phyloP scores from a whole-genome alignment of 1,140 invertebrate genomes.

The Anadara kagoshimensis region DNA sequence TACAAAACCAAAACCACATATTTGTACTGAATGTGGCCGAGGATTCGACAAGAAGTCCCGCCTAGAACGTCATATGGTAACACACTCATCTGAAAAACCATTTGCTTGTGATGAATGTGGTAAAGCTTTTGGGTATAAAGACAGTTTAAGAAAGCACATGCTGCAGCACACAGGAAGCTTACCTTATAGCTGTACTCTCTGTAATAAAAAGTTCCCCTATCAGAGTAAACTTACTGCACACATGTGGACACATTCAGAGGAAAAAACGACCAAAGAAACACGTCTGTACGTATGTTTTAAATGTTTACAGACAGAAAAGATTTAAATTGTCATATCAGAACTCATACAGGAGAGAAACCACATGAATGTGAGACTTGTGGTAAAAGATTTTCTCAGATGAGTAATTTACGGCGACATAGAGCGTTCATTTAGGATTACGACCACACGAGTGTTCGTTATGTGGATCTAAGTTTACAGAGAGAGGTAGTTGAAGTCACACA shows the following conservation, averaged over 20 bases:
- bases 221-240: slow-evolving; percentile 69
- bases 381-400: slow-evolving; percentile 1
- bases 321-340: slow-evolving; percentile 13
- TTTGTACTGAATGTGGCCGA: no score
- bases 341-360: slow-evolving; percentile 23
- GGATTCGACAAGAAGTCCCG: no score
- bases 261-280: slow-evolving; percentile 16
- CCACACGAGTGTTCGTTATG: neutral
- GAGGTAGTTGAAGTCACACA: slow-evolving; percentile 28
- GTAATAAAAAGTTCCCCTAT: slow-evolving; percentile 72
- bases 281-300: slow-evolving; percentile 5
- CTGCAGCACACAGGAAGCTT: slow-evolving; percentile 69
- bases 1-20: no score
- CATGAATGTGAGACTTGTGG: neutral
- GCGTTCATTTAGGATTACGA: neutral
- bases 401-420: slow-evolving; percentile 7
- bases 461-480: slow-evolving; percentile 9
- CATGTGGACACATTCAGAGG: slow-evolving; percentile 55
- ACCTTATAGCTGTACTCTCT: slow-evolving; percentile 69
- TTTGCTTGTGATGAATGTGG: no score
- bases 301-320: slow-evolving; percentile 7
- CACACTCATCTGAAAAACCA: no score
- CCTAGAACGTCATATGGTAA: no score
- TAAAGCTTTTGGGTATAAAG: no score
- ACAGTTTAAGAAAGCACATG: no score